Percentiles rank a stretch among this genome's conserved stretches.
These are phyloP conservation scores for Thalpophila matura DNA, from an alignment of 2,888 invertebrate species.

Conservation along the genomic window DNA sequence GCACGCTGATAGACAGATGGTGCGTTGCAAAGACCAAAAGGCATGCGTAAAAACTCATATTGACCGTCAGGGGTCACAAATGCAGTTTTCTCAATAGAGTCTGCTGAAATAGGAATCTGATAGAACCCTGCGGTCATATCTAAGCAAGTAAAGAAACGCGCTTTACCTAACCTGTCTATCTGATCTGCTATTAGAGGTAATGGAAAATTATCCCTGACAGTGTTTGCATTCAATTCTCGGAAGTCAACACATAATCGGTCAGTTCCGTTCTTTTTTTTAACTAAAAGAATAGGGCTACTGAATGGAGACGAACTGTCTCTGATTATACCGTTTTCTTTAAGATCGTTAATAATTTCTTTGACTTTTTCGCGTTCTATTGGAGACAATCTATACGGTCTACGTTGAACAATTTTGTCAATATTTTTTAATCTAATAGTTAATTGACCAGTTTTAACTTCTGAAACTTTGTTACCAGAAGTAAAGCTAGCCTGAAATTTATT, in stretches of 20 bases:
- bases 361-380: conserved; percentile 2
- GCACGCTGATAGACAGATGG: conserved; percentile 1
- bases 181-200: no score
- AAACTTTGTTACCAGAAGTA: no score
- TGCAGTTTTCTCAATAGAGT: background rate
- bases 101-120: background rate
- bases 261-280: conserved; percentile 4
- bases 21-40: background rate
- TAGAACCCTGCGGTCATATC: background rate
- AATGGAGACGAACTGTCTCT: conserved; percentile 2
- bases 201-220: background rate
- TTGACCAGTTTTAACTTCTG: background rate
- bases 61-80: background rate
- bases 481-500: no score
- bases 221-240: conserved; percentile 1
- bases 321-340: background rate
- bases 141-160: background rate
- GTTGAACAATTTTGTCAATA: background rate
- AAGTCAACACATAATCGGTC: conserved; percentile 6
- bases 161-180: background rate
- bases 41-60: background rate
- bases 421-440: background rate
- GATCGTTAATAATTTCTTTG: background rate
- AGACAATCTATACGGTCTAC: conserved; percentile 2
- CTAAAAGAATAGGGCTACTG: background rate